These are phyloP conservation scores for Chiloscyllium punctatum DNA, from an alignment of 2,797 vertebrate genomes.

Conservation along the genomic window DNA sequence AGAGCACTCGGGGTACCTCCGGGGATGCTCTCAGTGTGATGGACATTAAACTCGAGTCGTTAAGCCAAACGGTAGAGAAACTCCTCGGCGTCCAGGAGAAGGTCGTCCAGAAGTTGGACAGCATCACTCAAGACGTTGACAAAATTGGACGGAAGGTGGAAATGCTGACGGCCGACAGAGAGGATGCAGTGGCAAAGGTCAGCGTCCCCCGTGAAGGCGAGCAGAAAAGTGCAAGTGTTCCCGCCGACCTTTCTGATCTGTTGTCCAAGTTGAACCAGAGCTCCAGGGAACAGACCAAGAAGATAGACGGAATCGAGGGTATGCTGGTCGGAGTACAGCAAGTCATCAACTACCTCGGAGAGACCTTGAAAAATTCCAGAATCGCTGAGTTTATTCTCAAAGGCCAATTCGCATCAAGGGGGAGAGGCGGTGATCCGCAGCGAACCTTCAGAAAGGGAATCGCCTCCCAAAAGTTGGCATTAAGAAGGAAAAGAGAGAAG, in stretches of 20 bases:
- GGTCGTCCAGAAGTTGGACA: constrained; percentile 65
- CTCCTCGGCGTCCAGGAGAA: constrained; percentile 65
- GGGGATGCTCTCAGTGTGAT: constrained; percentile 58
- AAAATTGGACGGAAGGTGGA: constrained; percentile 69
- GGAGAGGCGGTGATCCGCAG: constrained; percentile 51
- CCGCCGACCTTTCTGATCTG: constrained; percentile 72
- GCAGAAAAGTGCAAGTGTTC: constrained; percentile 65
- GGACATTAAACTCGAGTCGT: constrained; percentile 64
- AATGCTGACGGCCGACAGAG: constrained; percentile 64
- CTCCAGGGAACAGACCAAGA: constrained; percentile 61
- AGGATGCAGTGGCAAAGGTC: constrained; percentile 51
- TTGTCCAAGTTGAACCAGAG: constrained; percentile 58
- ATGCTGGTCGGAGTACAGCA: constrained; percentile 68
- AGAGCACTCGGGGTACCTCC: constrained; percentile 49
- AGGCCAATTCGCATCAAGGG: constrained; percentile 52
- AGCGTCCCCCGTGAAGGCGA: constrained; percentile 48
- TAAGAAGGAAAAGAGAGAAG: constrained; percentile 60
- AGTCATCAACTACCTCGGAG: constrained; percentile 64
- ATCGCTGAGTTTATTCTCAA: constrained; percentile 64
- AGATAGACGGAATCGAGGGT: constrained; percentile 69
- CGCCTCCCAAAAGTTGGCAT: constrained; percentile 46
- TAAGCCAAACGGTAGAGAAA: constrained; percentile 68
- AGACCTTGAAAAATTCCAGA: constrained; percentile 63
- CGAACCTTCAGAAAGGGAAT: constrained; percentile 55
- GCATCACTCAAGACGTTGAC: constrained; percentile 61